Evolutionary conservation across 2,888 invertebrate species (phyloP), one percentile per base, ranked within the genome.

Genomic region (Chrysolina americana): DNA sequence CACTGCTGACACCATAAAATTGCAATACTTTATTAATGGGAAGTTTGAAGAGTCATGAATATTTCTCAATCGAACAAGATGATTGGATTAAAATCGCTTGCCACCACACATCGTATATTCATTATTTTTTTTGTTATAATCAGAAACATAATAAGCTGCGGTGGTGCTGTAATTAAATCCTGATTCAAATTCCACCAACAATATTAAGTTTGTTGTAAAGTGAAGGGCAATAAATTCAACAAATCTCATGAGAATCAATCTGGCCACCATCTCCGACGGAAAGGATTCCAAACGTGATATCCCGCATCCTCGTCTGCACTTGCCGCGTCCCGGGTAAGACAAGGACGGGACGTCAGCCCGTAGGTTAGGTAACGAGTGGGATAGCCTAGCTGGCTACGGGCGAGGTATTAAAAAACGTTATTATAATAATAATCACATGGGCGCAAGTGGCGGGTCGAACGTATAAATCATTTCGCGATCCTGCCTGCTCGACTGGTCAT

Each of bases 371-470:
- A 59, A 28, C 59, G 59, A 59, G 59, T 59, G 59, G 59, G 36
- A 36, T 36, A 59, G 59, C 11, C n/a, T 13, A 80, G 79, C 81
- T 84, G 79, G 79, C 85, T 81, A 70, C 76, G 79, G 85, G 86
- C 85, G 81, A 85, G 83, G 83, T 85, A 86, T 86, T 85, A 85
- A 64, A 63, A 70, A 71, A 75, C 85, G 85, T 86, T 87, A 86
- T 87, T 87, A 87, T 87, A 86, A 87, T 87, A 87, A 86, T 87
- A 87, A 88, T 87, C 86, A 87, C 86, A 87, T 87, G 87, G 86
- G 85, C 86, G 85, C 86, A 86, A 87, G 86, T 86, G 86, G 86
- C 85, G 84, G 85, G 83, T 83, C 79, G 82, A 78, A 79, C 77
- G n/a, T n/a, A 85, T 88, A 88, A 88, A 88, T 88, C 88, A 87